Base-by-base conservation (phyloP, 2,113 vertebrate genomes). In the Melanotaenia duboulayi region DNA sequence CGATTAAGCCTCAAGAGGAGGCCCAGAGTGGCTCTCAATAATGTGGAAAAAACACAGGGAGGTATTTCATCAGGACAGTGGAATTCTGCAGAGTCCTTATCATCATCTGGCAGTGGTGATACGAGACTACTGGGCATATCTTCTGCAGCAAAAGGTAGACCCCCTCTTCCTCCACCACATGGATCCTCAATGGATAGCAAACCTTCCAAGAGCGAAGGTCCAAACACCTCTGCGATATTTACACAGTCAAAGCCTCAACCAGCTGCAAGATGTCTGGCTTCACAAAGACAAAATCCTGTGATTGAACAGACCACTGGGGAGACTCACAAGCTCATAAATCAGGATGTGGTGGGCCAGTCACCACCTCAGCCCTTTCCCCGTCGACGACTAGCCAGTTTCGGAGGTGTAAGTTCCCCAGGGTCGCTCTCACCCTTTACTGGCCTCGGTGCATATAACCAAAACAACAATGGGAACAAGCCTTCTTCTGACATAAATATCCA, bases 301-400 rank as follows among this genome's bases (percentile, higher is more conserved):
- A 92, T 96, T 65, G 96, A 97, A 82, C 96, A 94, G 86, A 95
- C 94, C 0, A 91, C 95, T 63, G 92, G 93, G 89, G 97, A 98
- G 86, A 96, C 94, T 0, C 90, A 91, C 40, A 93, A 92, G 50
- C 88, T 93, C 54, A 84, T 95, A 0, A 96, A 96, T 63, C 94
- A 96, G 92, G 97, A 97, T 71, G 92, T 85, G 58, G 90, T 89
- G 87, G 81, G 85, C 86, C 22, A 67, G 28, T 24, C 68, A 65
- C 65, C 92, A 86, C 76, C 96, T 94, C 86, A 92, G 63, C 89
- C 90, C 7, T 89, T 91, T 50, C 94, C 95, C 16, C 93, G 97
- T 39, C 94, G 89, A 19, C 86, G 97, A 52, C 94, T 99, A 61
- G 96, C 97, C 77, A 98, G 97, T 84, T 98, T 99, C 64, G 96